Evolutionary conservation across 1,140 invertebrate species (phyloP).

Genomic region (Brachionus rubens): DNA sequence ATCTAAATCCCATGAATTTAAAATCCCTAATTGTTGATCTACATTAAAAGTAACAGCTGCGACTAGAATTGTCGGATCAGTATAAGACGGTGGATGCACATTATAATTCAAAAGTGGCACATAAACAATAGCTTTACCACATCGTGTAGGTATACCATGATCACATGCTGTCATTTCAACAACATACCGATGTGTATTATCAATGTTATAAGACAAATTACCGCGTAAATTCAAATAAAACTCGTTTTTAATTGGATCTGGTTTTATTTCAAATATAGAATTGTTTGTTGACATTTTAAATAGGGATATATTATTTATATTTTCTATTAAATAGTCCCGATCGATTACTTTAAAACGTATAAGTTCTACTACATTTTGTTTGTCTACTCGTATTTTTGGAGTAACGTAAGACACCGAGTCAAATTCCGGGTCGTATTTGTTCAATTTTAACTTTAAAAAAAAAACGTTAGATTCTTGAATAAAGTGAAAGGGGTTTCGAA

Average conservation of each 20-base stretch:
- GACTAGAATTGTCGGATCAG: constrained; percentile 2
- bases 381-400: constrained; percentile 6
- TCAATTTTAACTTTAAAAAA: background rate
- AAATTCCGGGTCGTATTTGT: constrained; percentile 40
- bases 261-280: background rate
- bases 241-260: background rate
- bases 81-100: background rate
- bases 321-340: background rate
- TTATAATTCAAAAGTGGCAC: constrained; percentile 38
- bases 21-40: background rate
- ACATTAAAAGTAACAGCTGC: constrained; percentile 7
- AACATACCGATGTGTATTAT: background rate
- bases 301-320: background rate
- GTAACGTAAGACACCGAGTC: constrained; percentile 20
- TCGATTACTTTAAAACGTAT: constrained; percentile 31
- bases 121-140: constrained; percentile 24
- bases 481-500: background rate
- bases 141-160: constrained; percentile 11
- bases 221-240: background rate
- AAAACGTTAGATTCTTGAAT: background rate
- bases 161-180: constrained; percentile 37
- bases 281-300: constrained; percentile 1
- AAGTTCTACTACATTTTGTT: background rate
- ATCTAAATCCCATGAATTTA: constrained; percentile 35
- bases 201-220: constrained; percentile 1